A percentile compares a stretch with the other conserved stretches of the same genome.
phyloP scores from a whole-genome alignment of 2,113 vertebrate genomes.

The Tichodroma muraria region DNA sequence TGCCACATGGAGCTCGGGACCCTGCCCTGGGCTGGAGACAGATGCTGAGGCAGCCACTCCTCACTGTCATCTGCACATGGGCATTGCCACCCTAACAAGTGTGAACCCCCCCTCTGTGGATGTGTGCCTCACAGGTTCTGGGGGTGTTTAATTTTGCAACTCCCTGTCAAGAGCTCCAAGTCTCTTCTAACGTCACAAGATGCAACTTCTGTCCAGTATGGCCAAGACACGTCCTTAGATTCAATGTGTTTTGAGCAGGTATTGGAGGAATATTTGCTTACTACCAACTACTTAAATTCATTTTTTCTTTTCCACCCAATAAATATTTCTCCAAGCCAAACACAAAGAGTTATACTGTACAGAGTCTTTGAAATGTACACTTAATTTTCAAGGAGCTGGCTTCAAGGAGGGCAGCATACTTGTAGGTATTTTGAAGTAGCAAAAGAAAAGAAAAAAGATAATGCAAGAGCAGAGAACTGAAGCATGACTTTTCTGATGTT shows the following conservation, averaged over 20 bases:
- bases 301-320: background rate
- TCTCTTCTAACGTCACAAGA: background rate
- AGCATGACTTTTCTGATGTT: slow-evolving; percentile 37
- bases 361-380: slow-evolving; percentile 2
- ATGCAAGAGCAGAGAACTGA: background rate
- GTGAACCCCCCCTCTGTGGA: background rate
- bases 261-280: background rate
- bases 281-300: background rate
- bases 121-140: background rate
- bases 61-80: fast-evolving
- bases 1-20: background rate
- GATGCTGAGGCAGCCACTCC: background rate
- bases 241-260: background rate
- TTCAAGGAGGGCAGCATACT: slow-evolving; percentile 10
- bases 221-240: background rate
- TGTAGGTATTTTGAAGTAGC: slow-evolving; percentile 2
- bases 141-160: background rate
- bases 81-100: background rate
- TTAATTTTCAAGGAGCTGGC: slow-evolving; percentile 3
- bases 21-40: background rate
- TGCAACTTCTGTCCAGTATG: background rate
- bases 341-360: background rate
- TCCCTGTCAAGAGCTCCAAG: background rate
- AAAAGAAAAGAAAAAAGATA: slow-evolving; percentile 28
- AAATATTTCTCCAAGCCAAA: slow-evolving; percentile 19